Base-by-base conservation (phyloP, 2,888 invertebrate species). In the Aphodius granarius region DNA sequence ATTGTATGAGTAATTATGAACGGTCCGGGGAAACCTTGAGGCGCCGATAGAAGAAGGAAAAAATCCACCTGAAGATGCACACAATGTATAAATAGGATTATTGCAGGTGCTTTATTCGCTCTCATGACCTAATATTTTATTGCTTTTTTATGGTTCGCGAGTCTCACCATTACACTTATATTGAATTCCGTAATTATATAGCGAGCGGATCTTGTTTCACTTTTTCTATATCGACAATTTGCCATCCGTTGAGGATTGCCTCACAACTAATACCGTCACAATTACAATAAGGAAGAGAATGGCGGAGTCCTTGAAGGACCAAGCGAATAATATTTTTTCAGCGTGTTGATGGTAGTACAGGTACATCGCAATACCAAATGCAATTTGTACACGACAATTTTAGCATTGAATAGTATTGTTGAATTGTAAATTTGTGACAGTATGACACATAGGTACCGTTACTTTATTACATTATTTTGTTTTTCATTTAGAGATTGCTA, bases 71-170 rank as follows among this genome's bases (percentile, higher is more conserved):
- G 23, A 66, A 73, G 66, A 73, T 73, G 66, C 62, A 66, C 73
- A 23, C 43, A 66, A 66, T 43, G 66, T 66, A 73, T 68, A 68
- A 43, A 20, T 73, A 73, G 73, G 66, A 23, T 23, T 66, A 73
- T 22, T 66, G 73, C 73, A 73, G 73, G 73, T 73, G 73, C 66
- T 66, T 73, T 43, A 73, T 66, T 23, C 68, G 66, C 73, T 66
- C 17, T 22, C 23, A 73, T 73, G 73, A 73, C 73, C 73, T 73
- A 73, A 73, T 73, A 73, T 72, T 72, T 72, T 72, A 72, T 19
- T 63, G 63, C 18, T 63, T 72, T 72, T 72, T 68, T 65, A 21
- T 68, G 20, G 19, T 20, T 17, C 22, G 68, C 22, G 21, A 20
- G 22, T 20, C n/a, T n/a, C 16, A 9, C 22, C 20, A 68, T 68